Evolutionary conservation across 2,888 invertebrate genomes (phyloP), one percentile per base, ranked within the genome.

Genomic region (Cybosia mesomella): DNA sequence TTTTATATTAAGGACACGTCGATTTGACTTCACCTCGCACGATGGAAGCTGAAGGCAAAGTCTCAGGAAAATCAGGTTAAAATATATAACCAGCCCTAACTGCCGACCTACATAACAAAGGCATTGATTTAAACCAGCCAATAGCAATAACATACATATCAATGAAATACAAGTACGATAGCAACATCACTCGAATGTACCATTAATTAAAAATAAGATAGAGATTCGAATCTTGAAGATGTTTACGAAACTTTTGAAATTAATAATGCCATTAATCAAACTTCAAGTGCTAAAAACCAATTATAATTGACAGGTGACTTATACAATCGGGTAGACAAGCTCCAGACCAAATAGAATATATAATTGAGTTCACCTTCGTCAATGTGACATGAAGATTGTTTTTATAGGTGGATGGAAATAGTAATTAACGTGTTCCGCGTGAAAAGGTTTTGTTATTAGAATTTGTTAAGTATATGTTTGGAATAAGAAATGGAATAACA

Each of bases 291-390:
- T 89, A 88, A 89, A 91, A 91, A 87, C 86, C 88, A 91, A 92
- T 92, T 91, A 90, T 90, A 90, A 84, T 81, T 87, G 87, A 90
- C 85, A 83, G 81, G 84, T 81, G 83, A 85, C 88, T 81, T 89
- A 82, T 87, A 84, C 87, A 89, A 89, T 86, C 81, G 80, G 79
- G 82, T 80, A 81, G 80, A 84, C 86, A 86, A 78, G 81, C 81
- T 80, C 81, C 86, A 85, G 75, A 84, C 83, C 84, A 88, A 84
- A 85, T 87, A 88, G 87, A 80, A 80, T 80, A 77, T 88, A 85
- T 87, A 89, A 90, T 91, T 85, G 85, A 87, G 85, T 85, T 82
- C 75, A 80, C 86, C 85, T 86, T 81, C 86, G 80, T 89, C 87
- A 85, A 73, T 82, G 81, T 88, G 89, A 87, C 85, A 82, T 78